Base-by-base conservation (phyloP, 2,888 invertebrate species). In the Mythimna pallens region DNA sequence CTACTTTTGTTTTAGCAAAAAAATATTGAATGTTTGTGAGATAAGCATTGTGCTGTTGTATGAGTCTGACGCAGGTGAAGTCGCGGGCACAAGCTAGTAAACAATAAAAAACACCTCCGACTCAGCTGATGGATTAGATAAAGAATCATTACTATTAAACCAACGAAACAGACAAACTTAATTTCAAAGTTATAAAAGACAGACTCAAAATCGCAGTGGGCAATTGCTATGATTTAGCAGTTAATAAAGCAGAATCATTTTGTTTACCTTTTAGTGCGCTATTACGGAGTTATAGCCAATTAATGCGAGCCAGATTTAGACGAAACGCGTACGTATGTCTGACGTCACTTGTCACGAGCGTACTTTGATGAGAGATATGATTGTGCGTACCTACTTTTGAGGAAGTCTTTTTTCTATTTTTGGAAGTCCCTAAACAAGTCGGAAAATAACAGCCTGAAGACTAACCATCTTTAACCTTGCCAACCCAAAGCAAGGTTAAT, bases 271-370 rank as follows among this genome's bases (percentile, higher is more conserved):
- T 64, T n/a, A 75, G 12, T 50, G 54, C 30, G 20, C 65, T 81
- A 55, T 65, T 65, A 63, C 40, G 2, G 34, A 43, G n/a, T 63
- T 58, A 80, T 63, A 80, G 80, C 25, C 80, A 80, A 73, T 75
- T 52, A 73, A 73, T 75, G 25, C 34, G 25, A 50, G 43, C 25
- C n/a, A 52, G 62, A 76, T 76, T 80, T 80, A 80, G 58, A 74
- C 40, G 58, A 54, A 50, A 74, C 59, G 47, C 59, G 75, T 30
- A 74, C 63, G 47, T 14, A 36, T 54, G 3, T 7, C 12, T 64
- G 75, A 64, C 81, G 58, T 76, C 52, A 59, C 63, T 30, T 50
- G 17, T 55, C 59, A 80, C 25, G 25, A 72, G 79, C 47, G 12
- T 17, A 62, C 34, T 40, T 30, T 57, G 12, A 43, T 12, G 20